A percentile compares a stretch with the other conserved stretches of the same genome.
These are phyloP conservation scores for Equus quagga DNA, from an alignment of 2,113 vertebrate genomes.

Conservation along the genomic window DNA sequence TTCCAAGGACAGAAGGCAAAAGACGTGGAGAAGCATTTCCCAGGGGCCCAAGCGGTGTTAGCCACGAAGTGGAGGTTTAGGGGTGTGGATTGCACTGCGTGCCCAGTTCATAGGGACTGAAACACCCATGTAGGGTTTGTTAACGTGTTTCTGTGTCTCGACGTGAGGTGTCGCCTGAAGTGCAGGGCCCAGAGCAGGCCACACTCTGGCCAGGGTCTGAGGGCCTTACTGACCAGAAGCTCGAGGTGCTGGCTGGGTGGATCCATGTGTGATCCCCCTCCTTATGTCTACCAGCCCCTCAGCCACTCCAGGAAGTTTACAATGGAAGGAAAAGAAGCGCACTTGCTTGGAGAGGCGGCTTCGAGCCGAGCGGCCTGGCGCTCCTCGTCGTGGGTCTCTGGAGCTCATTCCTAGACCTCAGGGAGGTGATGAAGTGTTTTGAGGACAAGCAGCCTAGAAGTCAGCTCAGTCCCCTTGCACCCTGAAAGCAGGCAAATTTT, in stretches of 20 bases:
- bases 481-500: not conserved
- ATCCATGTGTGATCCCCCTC: fast-evolving
- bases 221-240: not conserved
- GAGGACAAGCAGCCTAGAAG: not conserved
- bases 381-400: too few species aligned
- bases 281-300: not conserved
- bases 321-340: not conserved
- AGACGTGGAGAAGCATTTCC: not conserved
- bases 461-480: not conserved
- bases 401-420: not conserved
- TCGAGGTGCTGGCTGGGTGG: not conserved
- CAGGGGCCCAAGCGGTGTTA: not conserved
- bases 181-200: not conserved
- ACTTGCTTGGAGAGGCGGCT: not conserved
- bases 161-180: not conserved
- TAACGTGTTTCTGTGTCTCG: not conserved
- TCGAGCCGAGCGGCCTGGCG: not conserved
- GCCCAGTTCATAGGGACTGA: too few species aligned
- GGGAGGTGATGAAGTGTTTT: not conserved
- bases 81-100: not conserved
- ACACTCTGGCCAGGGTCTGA: not conserved
- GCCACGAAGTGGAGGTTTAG: not conserved
- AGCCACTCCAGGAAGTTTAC: not conserved
- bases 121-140: not conserved
- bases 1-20: not conserved